Evolutionary conservation across 2,888 invertebrate species (phyloP).

Genomic region (Melipona beecheii): DNA sequence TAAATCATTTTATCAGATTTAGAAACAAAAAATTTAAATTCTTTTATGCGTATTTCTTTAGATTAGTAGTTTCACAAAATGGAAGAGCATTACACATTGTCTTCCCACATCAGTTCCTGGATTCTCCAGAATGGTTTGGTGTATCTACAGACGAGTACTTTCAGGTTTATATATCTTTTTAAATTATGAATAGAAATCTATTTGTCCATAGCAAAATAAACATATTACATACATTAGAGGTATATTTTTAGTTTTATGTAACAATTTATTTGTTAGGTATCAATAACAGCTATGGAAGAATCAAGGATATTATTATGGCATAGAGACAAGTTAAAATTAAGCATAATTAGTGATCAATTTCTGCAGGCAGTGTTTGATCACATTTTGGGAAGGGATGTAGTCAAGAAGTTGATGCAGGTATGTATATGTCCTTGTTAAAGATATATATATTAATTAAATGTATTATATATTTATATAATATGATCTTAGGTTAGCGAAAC

Average conservation of each 20-base stretch:
- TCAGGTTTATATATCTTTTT: slow-evolving; percentile 86
- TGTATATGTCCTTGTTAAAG: neutral
- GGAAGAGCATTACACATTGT: slow-evolving; percentile 93
- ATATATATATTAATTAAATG: neutral
- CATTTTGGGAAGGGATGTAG: slow-evolving; percentile 93
- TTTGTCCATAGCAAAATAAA: neutral
- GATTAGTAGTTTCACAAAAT: slow-evolving; percentile 93
- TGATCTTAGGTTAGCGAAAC: slow-evolving; percentile 90
- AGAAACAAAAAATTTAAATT: neutral
- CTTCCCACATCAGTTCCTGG: slow-evolving; percentile 94
- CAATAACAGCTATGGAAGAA: slow-evolving; percentile 94
- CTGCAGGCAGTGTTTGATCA: slow-evolving; percentile 94
- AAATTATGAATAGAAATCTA: neutral
- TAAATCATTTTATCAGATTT: neutral
- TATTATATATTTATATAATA: slow-evolving; percentile 3
- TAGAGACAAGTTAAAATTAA: slow-evolving; percentile 93
- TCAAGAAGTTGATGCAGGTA: slow-evolving; percentile 94
- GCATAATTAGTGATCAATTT: slow-evolving; percentile 93
- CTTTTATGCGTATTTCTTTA: slow-evolving; percentile 82
- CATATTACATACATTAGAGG: neutral
- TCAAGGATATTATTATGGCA: slow-evolving; percentile 93
- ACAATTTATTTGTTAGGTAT: slow-evolving; percentile 86
- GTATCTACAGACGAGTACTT: slow-evolving; percentile 94
- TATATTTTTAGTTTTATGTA: slow-evolving; percentile 5
- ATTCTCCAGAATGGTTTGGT: slow-evolving; percentile 95